These are phyloP conservation scores for Papilio elwesi DNA, from an alignment of 2,888 invertebrate species.

Conservation along the genomic window DNA sequence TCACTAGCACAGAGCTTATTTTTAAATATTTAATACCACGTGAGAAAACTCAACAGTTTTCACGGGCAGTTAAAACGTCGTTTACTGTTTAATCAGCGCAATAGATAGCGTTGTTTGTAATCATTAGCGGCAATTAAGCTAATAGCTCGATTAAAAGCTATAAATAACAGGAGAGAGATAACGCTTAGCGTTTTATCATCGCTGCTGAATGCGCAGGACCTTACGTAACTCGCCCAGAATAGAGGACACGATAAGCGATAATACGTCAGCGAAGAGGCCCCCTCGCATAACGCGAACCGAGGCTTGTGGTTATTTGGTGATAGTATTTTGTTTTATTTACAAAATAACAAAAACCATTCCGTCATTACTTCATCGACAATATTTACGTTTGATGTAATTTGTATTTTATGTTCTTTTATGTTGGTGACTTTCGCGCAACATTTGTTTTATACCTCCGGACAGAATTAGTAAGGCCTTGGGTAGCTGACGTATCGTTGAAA, in stretches of 20 bases:
- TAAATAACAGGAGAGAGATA: slow-evolving; percentile 32
- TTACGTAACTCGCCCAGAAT: slow-evolving; percentile 30
- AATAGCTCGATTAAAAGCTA: slow-evolving; percentile 34
- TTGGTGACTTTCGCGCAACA: too few species aligned
- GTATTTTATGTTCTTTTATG: not conserved
- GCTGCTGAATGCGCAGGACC: slow-evolving; percentile 23
- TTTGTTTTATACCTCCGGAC: too few species aligned
- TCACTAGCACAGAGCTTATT: slow-evolving; percentile 2
- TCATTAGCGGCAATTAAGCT: slow-evolving; percentile 36
- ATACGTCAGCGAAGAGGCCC: slow-evolving; percentile 18
- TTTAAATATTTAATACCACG: slow-evolving; percentile 14
- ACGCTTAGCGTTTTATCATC: slow-evolving; percentile 24
- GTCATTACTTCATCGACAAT: not conserved
- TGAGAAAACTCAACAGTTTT: slow-evolving; percentile 11
- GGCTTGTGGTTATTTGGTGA: not conserved
- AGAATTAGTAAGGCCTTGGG: too few species aligned
- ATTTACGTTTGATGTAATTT: not conserved
- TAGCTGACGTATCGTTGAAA: too few species aligned
- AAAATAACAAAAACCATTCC: not conserved
- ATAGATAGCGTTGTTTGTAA: slow-evolving; percentile 6
- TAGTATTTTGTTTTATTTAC: not conserved
- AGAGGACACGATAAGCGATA: slow-evolving; percentile 26
- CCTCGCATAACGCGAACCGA: not conserved
- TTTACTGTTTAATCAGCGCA: slow-evolving; percentile 10
- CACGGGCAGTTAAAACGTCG: slow-evolving; percentile 27